Evolutionary conservation across 1,140 invertebrate species (phyloP).

Genomic region (Drosophila mauritiana): DNA sequence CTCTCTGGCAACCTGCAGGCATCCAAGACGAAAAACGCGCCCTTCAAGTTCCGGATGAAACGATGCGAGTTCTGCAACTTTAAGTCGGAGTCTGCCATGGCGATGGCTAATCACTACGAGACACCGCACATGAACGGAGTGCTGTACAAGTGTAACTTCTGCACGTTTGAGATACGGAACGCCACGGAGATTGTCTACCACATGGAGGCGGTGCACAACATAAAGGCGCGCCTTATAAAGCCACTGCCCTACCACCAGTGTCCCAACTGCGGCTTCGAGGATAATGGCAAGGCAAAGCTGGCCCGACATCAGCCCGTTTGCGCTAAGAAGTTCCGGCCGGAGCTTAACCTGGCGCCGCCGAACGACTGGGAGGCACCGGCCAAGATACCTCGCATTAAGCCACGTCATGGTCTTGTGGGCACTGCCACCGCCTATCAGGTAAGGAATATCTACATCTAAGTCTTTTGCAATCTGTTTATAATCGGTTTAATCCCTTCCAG

Average conservation of each 20-base stretch:
- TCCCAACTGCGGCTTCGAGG: slow-evolving; percentile 96
- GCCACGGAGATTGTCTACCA: slow-evolving; percentile 95
- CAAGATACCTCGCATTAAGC: slow-evolving; percentile 90
- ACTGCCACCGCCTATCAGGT: slow-evolving; percentile 84
- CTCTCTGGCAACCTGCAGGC: slow-evolving; percentile 93
- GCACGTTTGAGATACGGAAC: slow-evolving; percentile 92
- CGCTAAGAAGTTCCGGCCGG: slow-evolving; percentile 95
- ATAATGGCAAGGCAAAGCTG: slow-evolving; percentile 96
- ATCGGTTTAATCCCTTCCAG: slow-evolving; percentile 29
- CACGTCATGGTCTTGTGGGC: slow-evolving; percentile 80
- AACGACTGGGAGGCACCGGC: slow-evolving; percentile 96
- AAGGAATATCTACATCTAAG: neutral
- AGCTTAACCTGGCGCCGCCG: slow-evolving; percentile 92
- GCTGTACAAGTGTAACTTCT: slow-evolving; percentile 95
- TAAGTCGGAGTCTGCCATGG: slow-evolving; percentile 94
- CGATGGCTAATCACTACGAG: slow-evolving; percentile 95
- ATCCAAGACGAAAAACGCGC: slow-evolving; percentile 95
- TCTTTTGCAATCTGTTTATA: neutral
- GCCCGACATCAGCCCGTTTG: slow-evolving; percentile 95
- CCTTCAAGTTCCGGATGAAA: slow-evolving; percentile 91
- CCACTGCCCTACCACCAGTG: slow-evolving; percentile 96
- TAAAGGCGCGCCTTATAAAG: slow-evolving; percentile 92
- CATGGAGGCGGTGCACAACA: slow-evolving; percentile 95
- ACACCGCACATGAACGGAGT: slow-evolving; percentile 96
- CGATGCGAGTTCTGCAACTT: slow-evolving; percentile 97